Conservation (phyloP, 2,113 vertebrate species). For the Mixornis gularis region DNA sequence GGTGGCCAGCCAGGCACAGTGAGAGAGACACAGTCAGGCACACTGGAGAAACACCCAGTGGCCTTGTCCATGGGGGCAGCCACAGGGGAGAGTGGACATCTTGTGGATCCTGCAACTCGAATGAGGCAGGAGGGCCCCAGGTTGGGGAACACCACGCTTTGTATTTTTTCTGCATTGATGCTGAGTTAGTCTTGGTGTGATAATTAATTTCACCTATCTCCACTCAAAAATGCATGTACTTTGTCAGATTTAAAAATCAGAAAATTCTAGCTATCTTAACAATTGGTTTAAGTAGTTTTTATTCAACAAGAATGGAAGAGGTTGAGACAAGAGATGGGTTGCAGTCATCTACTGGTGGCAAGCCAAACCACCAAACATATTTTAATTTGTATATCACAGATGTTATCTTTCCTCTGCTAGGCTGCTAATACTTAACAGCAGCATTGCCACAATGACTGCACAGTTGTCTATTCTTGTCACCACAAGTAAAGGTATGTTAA, state of each 20-base stretch:
- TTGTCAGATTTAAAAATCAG: neutral
- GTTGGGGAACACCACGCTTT: rapidly evolving
- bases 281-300: neutral
- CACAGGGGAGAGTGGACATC: neutral
- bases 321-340: neutral
- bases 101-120: rapidly evolving
- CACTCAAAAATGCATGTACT: rapidly evolving
- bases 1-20: neutral
- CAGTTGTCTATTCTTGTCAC: neutral
- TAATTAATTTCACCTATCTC: neutral
- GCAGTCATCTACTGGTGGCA: neutral
- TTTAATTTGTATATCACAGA: neutral
- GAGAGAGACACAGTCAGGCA: too few relatives aligned
- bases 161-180: neutral
- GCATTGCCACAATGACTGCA: neutral
- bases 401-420: neutral
- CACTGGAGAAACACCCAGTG: neutral
- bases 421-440: neutral
- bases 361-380: neutral
- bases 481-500: neutral
- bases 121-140: neutral
- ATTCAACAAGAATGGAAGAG: neutral
- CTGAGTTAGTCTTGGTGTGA: neutral
- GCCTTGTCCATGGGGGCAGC: rapidly evolving
- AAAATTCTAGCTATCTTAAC: neutral